Evolutionary conservation across 2,888 invertebrate genomes (phyloP), one percentile per base, ranked within the genome.

Genomic region (Pharmacophagus antenor): DNA sequence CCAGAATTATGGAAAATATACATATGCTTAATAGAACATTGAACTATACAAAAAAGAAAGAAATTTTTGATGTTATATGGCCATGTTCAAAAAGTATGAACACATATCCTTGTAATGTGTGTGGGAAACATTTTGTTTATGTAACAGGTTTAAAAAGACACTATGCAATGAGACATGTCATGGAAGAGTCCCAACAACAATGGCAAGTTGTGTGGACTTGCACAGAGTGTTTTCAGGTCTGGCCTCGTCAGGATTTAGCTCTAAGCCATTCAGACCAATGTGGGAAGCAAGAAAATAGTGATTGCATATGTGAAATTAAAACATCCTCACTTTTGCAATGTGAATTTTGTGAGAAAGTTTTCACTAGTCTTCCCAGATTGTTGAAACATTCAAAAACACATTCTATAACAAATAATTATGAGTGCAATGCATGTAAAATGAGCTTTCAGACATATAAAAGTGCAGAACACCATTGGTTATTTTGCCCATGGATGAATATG

Each of bases 361-460:
- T 80, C 64, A 88, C 89, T 22, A 86, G 85, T 69, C 87, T 91
- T 55, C 87, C 88, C 12, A 78, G 85, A 72, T 65, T 91, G 23
- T 65, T 90, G 46, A 77, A 80, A 61, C 91, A 91, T 70, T 77
- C 80, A 1, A 88, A 85, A 70, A 69, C 71, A 41, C 95, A 95
- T 80, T 92, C 92, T 1, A 93, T 92, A n/a, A 91, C 92, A 66
- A 92, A 91, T 73, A 94, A 93, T 72, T 94, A 94, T 78, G 92
- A 93, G 72, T 95, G 95, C 73, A 88, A 88, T 60, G 91, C 92
- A 64, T 91, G 91, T 64, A 74, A 76, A 60, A 72, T 79, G 49
- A 65, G 74, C 44, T 91, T 91, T 68, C 58, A 69, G 15, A 86
- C 85, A 21, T 91, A 84, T 65, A 85, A 81, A 69, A 70, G 66